Percentiles rank a stretch among this genome's conserved stretches.
Evolutionary conservation across 1,140 invertebrate genomes (phyloP).

Genomic region (Trichonephila inaurata): DNA sequence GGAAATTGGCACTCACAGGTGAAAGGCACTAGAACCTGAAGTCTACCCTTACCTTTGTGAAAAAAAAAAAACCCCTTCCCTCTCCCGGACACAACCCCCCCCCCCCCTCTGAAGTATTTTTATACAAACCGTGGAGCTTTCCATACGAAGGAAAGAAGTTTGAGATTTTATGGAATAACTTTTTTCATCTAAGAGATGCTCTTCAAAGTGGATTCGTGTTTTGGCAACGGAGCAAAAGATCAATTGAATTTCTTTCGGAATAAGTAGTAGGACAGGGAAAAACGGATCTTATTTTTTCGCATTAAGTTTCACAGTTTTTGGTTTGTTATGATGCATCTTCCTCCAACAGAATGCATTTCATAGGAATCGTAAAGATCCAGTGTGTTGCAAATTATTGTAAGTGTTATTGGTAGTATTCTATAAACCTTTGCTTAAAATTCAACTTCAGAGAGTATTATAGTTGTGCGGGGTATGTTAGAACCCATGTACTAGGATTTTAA

Average conservation of each 20-base stretch:
- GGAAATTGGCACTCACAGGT: conserved; percentile 52
- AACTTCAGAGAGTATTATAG: no score
- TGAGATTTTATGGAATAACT: neutral
- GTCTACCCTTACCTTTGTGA: neutral
- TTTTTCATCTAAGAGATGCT: neutral
- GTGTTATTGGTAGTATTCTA: neutral
- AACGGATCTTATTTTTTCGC: neutral
- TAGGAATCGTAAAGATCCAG: neutral
- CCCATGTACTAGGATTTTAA: no score
- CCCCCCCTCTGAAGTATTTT: neutral
- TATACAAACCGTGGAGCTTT: conserved; percentile 11
- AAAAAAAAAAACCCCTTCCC: neutral
- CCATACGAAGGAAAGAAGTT: neutral
- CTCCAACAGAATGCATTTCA: neutral
- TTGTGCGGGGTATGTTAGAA: no score
- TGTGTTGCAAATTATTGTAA: neutral
- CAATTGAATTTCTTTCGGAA: neutral
- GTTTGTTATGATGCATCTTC: neutral
- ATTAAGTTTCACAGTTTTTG: neutral
- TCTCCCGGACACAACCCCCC: neutral
- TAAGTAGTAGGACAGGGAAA: neutral
- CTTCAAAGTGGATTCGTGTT: neutral
- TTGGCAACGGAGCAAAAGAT: neutral
- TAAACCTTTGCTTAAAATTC: no score
- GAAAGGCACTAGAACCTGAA: neutral